Evolutionary conservation across 2,888 invertebrate genomes (phyloP).

Genomic region (Agonopterix arenella): DNA sequence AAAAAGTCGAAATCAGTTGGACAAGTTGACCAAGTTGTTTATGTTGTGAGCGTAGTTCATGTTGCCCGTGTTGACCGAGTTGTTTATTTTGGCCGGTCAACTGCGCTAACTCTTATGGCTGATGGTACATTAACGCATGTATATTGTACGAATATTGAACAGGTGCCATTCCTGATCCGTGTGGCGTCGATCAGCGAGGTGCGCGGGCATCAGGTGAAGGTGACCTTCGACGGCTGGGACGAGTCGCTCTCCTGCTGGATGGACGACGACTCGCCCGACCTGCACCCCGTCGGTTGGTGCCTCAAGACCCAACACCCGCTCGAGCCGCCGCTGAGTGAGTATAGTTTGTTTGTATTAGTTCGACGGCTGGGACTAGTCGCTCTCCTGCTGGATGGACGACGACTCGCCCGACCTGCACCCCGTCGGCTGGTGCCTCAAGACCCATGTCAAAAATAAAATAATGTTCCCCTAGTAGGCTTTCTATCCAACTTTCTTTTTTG

Average conservation of each 20-base stretch:
- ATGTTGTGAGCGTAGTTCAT: too few relatives aligned
- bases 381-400: constrained; percentile 93
- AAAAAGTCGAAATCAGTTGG: too few relatives aligned
- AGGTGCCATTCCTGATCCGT: constrained; percentile 87
- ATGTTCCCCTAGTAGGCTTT: too few relatives aligned
- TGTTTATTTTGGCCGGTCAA: too few relatives aligned
- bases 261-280: constrained; percentile 92
- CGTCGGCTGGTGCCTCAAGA: constrained; percentile 93
- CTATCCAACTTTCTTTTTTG: too few relatives aligned
- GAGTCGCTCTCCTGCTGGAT: constrained; percentile 90
- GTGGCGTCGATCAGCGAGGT: constrained; percentile 89
- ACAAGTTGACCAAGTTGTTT: too few relatives aligned
- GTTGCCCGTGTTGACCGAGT: too few relatives aligned
- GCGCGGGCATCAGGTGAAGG: constrained; percentile 84
- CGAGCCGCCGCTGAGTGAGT: constrained; percentile 88
- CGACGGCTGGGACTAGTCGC: constrained; percentile 92
- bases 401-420: constrained; percentile 95
- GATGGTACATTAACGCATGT: too few relatives aligned
- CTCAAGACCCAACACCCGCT: constrained; percentile 91
- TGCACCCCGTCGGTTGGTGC: constrained; percentile 96
- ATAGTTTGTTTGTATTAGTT: too few relatives aligned
- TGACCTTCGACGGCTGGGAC: constrained; percentile 94
- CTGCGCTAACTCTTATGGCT: too few relatives aligned
- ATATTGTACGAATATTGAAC: neutral
- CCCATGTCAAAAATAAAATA: too few relatives aligned